Base-by-base conservation (phyloP, 2,797 vertebrate genomes). In the Pipistrellus pipistrellus region DNA sequence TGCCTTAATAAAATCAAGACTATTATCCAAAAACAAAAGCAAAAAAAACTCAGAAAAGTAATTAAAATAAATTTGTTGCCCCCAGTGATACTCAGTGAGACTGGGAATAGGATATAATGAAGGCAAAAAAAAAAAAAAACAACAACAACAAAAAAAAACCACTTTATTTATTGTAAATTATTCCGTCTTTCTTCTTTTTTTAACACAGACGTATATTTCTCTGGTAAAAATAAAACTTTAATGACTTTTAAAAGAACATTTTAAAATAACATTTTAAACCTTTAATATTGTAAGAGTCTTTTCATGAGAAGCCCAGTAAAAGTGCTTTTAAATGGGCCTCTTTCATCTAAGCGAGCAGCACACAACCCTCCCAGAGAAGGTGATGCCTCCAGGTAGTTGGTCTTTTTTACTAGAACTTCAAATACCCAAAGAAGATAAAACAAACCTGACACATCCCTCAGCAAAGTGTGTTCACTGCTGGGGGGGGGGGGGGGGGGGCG, bases 331-430 rank as follows among this genome's bases (percentile, higher is more conserved):
- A 92, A 94, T 66, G 66, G 83, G 20, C 6, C 17, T 89, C 86
- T 82, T 93, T 91, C 87, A 96, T 96, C 84, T 87, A 53, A 83
- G 76, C 15, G 48, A 41, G 92, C 32, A 87, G 82, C 82, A 91
- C 46, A 94, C 69, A 90, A 77, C n/a, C 25, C 41, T 75, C 59
- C 84, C 90, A 88, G 87, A 88, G 51, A 71, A 80, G 68, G 68
- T 87, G 77, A 94, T 62, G 35, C 72, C 64, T 66, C 87, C 35
- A 73, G 86, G 80, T 38, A 87, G 90, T 87, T 82, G 57, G 44
- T 91, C 94, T 90, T 91, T 91, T 97, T 88, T 77, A 89, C 30
- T 64, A 51, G 27, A 90, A 96, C 89, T 97, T 97, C 95, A 96
- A 93, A 97, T 18, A 87, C 46, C 62, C 46, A 75, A 73, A 91